Percentiles rank a stretch among this genome's conserved stretches.
phyloP scores from a whole-genome alignment of 2,888 invertebrate species.

The Aphodius granarius region DNA sequence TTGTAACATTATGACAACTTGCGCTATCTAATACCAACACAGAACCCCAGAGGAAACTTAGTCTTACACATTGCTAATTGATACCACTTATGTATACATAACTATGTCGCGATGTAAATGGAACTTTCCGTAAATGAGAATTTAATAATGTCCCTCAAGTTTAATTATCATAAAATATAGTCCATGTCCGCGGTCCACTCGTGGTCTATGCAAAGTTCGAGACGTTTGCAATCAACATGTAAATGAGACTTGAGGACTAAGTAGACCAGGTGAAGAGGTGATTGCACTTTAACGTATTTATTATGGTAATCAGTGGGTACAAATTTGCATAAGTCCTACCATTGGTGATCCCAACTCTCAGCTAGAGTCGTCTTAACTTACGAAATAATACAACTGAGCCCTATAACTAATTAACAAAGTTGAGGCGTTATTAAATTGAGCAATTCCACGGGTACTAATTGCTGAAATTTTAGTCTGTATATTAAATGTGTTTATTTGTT shows the following conservation, averaged over 20 bases:
- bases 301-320: background rate
- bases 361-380: background rate
- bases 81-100: too few species aligned
- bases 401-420: background rate
- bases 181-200: background rate
- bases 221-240: background rate
- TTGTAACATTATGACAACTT: too few species aligned
- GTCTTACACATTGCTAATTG: too few species aligned
- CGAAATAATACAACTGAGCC: background rate
- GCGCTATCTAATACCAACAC: too few species aligned
- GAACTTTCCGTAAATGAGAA: background rate
- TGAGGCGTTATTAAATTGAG: background rate
- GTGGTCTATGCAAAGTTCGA: background rate
- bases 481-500: too few species aligned
- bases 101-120: too few species aligned
- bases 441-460: background rate
- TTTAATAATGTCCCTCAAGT: background rate
- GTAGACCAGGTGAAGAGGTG: background rate
- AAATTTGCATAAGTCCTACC: background rate
- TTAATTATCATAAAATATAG: background rate
- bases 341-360: background rate
- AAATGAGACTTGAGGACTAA: background rate
- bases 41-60: too few species aligned
- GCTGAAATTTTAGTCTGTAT: background rate
- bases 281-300: background rate